Base-by-base conservation (phyloP, 2,113 vertebrate genomes). In the Camelus dromedarius region DNA sequence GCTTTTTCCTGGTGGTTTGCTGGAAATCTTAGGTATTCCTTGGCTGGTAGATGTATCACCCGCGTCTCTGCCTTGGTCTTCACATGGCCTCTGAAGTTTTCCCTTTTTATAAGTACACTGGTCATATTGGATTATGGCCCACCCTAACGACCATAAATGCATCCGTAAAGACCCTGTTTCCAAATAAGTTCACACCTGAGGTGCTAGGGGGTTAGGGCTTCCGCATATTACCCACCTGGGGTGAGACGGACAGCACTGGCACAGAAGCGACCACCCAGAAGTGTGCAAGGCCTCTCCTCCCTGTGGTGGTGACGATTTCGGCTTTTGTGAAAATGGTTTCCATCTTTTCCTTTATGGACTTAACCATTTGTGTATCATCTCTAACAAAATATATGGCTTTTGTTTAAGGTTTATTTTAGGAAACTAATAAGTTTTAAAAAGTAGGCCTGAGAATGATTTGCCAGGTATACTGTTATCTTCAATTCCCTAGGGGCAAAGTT, bases 351-450 rank as follows among this genome's bases (percentile, higher is more conserved):
- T 69, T 69, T 75, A 69, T 42, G 83, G 56, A 56, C 28, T 66
- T 86, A 50, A 50, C 18, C 18, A 48, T 9, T 30, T 75, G 15
- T 50, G 16, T 28, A 69, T 19, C 58, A n/a, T 67, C 26, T 94
- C 32, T 62, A 62, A 67, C n/a, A 35, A 85, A 92, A 88, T 79
- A 77, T 9, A 35, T 24, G 35, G 11, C n/a, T 91, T 85, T 97
- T 73, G 19, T 77, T 86, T 56, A 85, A 97, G 62, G 13, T 4
- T 52, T 93, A 15, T 94, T 62, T 89, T 77, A 92, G 92, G 69
- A 92, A 91, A 93, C 79, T 42, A 30, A 46, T 82, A 67, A 1
- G 32, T 60, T 96, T 77, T 79, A 38, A 85, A 82, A 96, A 93
- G 30, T 52, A 75, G 28, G 12, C 89, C 26, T 93, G 38, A 35